Evolutionary conservation across 2,797 vertebrate species (phyloP), one percentile per base, ranked within the genome.

Genomic region (Microcaecilia unicolor): DNA sequence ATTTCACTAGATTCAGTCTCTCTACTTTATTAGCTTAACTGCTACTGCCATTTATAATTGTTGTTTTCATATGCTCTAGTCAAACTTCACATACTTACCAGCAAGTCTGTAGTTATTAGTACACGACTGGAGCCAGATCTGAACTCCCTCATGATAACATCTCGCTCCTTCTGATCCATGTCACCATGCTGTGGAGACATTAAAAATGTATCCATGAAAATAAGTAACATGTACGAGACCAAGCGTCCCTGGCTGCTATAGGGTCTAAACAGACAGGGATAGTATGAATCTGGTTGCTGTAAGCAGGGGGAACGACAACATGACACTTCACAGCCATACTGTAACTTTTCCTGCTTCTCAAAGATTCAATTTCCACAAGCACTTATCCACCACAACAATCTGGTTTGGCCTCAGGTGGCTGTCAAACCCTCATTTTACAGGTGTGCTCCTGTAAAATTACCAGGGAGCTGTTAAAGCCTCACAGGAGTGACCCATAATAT

Each of bases 111-210:
- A 33, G 96, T 98, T 67, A 98, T 98, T 68, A 98, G 67, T 51
- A 98, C 94, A 61, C 94, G 75, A 67, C 95, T 99, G 8, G 96
- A 99, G 28, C 94, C 96, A 18, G 96, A 99, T 30, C 93, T 68
- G 1, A 98, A 99, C 72, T 98, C 96, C 19, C 93, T 87, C 96
- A 99, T 99, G 60, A 99, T 99, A 50, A 97, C 88, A 48, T 98
- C 94, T 31, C 96, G 84, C 44, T 99, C 96, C 62, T 99, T 99
- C 85, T 98, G 93, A 64, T 99, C 96, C 96, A 99, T 97, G 44
- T 99, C 94, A 29, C 96, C 94, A 51, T 99, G 95, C 95, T 99
- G 67, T 2, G 22, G 4, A 51, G 55, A 55, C n/a, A n/a, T n/a
- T n/a, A n/a, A 12, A 4, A 0, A 27, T 21, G 5, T 8, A 21